Conservation (phyloP, 2,113 vertebrate species). For the Brachyistius frenatus region DNA sequence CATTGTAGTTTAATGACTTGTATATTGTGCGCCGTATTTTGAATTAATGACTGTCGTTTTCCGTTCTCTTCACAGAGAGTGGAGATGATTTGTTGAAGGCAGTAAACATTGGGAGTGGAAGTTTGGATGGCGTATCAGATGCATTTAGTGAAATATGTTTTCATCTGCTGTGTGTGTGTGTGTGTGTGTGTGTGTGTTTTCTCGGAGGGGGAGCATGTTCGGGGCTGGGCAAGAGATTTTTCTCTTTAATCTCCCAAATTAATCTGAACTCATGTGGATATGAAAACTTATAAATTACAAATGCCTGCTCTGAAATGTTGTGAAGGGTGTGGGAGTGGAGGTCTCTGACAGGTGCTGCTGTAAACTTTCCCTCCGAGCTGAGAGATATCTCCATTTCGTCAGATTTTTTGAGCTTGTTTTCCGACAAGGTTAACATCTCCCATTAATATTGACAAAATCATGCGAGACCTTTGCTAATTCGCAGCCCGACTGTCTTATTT, state of each 20-base stretch:
- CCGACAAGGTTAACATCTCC: conserved; percentile 54
- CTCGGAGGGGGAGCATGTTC: conserved; percentile 18
- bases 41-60: conserved; percentile 55
- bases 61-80: conserved; percentile 49
- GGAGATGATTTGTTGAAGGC: conserved; percentile 57
- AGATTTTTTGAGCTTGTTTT: conserved; percentile 39
- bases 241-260: conserved; percentile 74
- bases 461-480: conserved; percentile 53
- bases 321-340: conserved; percentile 35
- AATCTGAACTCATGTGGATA: conserved; percentile 61
- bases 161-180: conserved; percentile 56
- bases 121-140: conserved; percentile 45
- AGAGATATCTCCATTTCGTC: conserved; percentile 69
- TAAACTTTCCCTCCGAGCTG: conserved; percentile 23
- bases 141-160: conserved; percentile 63
- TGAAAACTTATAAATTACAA: conserved; percentile 49
- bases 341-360: conserved; percentile 50
- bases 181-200: conserved; percentile 12
- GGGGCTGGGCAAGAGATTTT: conserved; percentile 43
- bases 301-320: conserved; percentile 25
- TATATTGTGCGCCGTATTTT: conserved; percentile 38
- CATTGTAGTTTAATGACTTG: conserved; percentile 66
- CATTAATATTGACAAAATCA: conserved; percentile 63
- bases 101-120: conserved; percentile 43
- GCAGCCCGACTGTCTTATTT: conserved; percentile 21